Evolutionary conservation across 1,140 invertebrate genomes (phyloP).

Genomic region (Sinella curviseta): DNA sequence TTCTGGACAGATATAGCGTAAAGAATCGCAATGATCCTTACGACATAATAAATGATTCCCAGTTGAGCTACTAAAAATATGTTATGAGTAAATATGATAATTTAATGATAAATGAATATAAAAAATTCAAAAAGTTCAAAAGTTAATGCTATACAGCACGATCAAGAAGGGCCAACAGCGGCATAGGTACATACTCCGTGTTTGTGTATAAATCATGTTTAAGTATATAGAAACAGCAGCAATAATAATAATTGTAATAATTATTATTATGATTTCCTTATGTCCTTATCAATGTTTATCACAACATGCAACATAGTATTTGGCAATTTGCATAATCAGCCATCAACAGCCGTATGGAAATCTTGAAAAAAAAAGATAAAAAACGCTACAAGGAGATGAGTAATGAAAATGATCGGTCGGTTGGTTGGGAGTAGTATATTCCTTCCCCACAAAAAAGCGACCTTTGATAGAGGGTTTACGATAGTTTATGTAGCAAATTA

Average conservation of each 20-base stretch:
- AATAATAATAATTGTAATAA: neutral
- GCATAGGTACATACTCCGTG: too few species aligned
- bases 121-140: neutral
- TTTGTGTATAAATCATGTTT: too few species aligned
- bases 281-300: neutral
- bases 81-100: neutral
- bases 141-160: neutral
- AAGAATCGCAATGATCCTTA: neutral
- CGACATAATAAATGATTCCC: constrained; percentile 17
- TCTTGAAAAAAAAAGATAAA: neutral
- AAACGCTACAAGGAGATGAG: neutral
- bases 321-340: constrained; percentile 1
- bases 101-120: neutral
- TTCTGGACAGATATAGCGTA: neutral
- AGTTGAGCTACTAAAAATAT: neutral
- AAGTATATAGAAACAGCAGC: neutral
- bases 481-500: too few species aligned
- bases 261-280: neutral
- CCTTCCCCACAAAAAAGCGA: neutral
- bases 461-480: neutral
- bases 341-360: neutral
- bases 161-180: too few species aligned
- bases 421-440: neutral
- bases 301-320: neutral
- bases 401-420: constrained; percentile 4